A percentile compares a stretch with the other conserved stretches of the same genome.
phyloP scores from a whole-genome alignment of 2,113 vertebrate species.

The Sinocyclocheilus maitianheensis region DNA sequence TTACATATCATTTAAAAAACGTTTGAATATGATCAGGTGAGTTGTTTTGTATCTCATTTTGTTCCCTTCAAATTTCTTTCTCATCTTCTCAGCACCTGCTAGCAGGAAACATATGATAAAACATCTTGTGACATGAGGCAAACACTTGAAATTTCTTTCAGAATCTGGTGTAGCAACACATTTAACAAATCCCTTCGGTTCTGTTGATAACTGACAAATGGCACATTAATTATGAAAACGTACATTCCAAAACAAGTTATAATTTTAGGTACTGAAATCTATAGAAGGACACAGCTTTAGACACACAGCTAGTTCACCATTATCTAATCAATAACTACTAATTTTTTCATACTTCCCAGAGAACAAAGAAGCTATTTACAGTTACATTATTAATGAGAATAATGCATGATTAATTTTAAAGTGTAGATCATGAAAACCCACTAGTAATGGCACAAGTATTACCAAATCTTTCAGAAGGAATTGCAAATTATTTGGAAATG shows the following conservation, averaged over 20 bases:
- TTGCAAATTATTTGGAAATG: neutral
- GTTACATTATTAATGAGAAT: neutral
- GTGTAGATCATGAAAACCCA: neutral
- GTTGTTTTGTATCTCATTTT: neutral
- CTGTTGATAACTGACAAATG: neutral
- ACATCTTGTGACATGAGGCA: neutral
- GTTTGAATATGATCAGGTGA: neutral
- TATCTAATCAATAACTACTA: neutral
- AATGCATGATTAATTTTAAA: neutral
- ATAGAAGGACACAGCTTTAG: neutral
- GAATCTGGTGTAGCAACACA: neutral
- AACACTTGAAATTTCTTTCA: neutral
- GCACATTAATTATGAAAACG: neutral
- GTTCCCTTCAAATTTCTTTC: neutral
- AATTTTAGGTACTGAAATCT: neutral
- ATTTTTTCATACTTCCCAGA: too few relatives aligned
- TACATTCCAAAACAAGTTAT: neutral
- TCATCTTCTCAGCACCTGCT: neutral
- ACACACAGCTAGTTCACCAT: neutral
- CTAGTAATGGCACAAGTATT: neutral
- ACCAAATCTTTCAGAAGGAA: neutral
- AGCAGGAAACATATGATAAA: neutral
- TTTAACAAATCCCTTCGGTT: neutral
- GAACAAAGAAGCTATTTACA: too few relatives aligned
- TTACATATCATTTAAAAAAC: neutral